Evolutionary conservation across 2,113 vertebrate genomes (phyloP), one percentile per base, ranked within the genome.

Genomic region (Apaloderma vittatum): DNA sequence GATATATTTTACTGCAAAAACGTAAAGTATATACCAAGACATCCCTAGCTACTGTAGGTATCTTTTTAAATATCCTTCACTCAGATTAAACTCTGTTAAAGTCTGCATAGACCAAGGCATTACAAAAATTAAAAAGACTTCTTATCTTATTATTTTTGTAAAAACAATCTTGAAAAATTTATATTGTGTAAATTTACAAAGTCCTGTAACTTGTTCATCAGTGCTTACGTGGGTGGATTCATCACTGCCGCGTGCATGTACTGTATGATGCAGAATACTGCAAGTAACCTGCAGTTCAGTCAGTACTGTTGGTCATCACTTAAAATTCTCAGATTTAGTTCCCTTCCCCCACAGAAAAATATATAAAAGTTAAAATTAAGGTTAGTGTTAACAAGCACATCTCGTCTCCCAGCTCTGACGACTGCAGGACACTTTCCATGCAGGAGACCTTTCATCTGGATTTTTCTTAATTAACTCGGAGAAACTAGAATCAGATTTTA

Each of bases 41-140:
- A 20, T 21, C 79, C 62, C 86, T 36, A 96, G 84, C 80, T 95
- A 92, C 49, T 63, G 77, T 46, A 90, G 59, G 59, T 85, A 85
- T 78, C 82, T 84, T 85, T 93, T 88, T 62, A 84, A 92, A 92
- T 86, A 92, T 74, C 36, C 66, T 85, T 90, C 46, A 77, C 55
- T 93, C 65, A 86, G 66, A 94, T 77, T 95, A 97, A 96, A 90
- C 54, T 87, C 66, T 91, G 36, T 79, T 94, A 65, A 86, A 75
- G 65, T 94, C 91, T 96, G 89, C 97, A 96, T 88, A 92, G 94
- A 97, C 90, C 94, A 97, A 97, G 93, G 70, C 88, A 96, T 93
- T 92, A 97, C 52, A 94, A 96, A 96, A 96, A 86, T 94, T 89
- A 57, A 91, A 86, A 95, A 87, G 52, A 93, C 13, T 70, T 94